Conservation (phyloP, 1,140 invertebrate species). For the Glomeris maerens region DNA sequence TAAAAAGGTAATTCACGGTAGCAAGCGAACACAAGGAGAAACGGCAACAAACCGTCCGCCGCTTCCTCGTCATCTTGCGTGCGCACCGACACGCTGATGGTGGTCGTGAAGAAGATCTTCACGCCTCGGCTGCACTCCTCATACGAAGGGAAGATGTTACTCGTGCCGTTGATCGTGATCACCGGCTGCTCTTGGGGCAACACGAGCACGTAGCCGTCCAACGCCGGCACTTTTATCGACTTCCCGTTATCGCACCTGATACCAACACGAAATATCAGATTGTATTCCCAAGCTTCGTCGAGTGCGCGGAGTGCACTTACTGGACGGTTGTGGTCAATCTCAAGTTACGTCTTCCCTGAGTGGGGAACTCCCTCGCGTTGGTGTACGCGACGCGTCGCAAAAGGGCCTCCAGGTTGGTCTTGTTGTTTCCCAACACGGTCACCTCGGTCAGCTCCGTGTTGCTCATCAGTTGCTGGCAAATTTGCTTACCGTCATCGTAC, state of each 20-base stretch:
- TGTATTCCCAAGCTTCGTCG: conserved; percentile 32
- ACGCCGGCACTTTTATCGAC: conserved; percentile 50
- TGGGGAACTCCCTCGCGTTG: conserved; percentile 77
- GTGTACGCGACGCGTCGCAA: conserved; percentile 77
- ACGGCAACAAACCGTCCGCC: conserved; percentile 2
- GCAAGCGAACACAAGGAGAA: too few relatives aligned
- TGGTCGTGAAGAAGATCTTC: conserved; percentile 64
- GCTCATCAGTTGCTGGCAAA: conserved; percentile 12
- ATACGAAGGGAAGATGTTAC: conserved; percentile 67
- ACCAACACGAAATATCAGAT: conserved; percentile 12
- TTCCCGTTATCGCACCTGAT: conserved; percentile 52
- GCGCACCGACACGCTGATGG: conserved; percentile 45
- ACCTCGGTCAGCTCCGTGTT: conserved; percentile 67
- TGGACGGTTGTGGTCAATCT: conserved; percentile 39
- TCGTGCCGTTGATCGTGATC: conserved; percentile 66
- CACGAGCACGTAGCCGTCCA: conserved; percentile 75
- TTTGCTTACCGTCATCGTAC: conserved; percentile 28
- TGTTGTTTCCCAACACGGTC: conserved; percentile 75
- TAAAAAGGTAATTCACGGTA: conserved; percentile 9
- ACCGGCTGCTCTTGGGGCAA: conserved; percentile 66
- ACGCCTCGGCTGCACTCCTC: conserved; percentile 69
- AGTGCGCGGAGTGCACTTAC: conserved; percentile 19
- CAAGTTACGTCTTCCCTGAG: conserved; percentile 76
- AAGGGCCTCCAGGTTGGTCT: conserved; percentile 72
- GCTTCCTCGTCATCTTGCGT: conserved; percentile 22